Conservation (phyloP, 2,113 vertebrate genomes). For the Octodon degus region DNA sequence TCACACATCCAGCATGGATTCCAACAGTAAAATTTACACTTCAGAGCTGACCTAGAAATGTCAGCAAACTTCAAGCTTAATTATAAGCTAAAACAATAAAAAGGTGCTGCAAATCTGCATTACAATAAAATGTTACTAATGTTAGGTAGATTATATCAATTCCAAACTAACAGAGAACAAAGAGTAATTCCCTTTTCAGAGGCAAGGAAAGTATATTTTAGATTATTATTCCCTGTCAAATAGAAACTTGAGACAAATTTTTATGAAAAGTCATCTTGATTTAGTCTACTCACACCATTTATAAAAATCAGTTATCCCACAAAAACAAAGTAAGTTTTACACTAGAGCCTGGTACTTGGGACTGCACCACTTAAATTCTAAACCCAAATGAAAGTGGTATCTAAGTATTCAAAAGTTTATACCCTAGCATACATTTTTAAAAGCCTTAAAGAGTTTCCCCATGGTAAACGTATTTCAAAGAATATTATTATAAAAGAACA, state of each 20-base stretch:
- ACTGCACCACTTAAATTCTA: not conserved
- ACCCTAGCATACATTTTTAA: not conserved
- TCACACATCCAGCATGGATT: constrained; percentile 26
- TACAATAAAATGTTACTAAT: constrained; percentile 41
- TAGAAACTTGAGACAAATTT: constrained; percentile 28
- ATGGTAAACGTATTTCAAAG: not conserved
- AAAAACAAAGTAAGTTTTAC: constrained; percentile 26
- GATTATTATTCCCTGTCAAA: constrained; percentile 45
- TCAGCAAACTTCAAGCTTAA: constrained; percentile 34
- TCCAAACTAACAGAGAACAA: constrained; percentile 34
- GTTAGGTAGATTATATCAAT: constrained; percentile 19
- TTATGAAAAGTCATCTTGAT: not conserved
- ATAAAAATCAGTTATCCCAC: constrained; percentile 23
- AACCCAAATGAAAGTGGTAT: not conserved
- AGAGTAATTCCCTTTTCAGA: constrained; percentile 34
- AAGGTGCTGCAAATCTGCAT: constrained; percentile 36
- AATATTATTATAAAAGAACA: constrained; percentile 14
- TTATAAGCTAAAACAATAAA: not conserved
- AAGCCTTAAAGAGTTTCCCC: not conserved
- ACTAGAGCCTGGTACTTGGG: not conserved
- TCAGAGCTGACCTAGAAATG: constrained; percentile 25
- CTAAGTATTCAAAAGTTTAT: constrained; percentile 19
- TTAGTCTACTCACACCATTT: not conserved
- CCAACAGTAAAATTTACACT: constrained; percentile 47
- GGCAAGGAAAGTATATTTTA: constrained; percentile 33